These are phyloP conservation scores for Thecophora atra DNA, from an alignment of 2,888 invertebrate species.

Conservation along the genomic window DNA sequence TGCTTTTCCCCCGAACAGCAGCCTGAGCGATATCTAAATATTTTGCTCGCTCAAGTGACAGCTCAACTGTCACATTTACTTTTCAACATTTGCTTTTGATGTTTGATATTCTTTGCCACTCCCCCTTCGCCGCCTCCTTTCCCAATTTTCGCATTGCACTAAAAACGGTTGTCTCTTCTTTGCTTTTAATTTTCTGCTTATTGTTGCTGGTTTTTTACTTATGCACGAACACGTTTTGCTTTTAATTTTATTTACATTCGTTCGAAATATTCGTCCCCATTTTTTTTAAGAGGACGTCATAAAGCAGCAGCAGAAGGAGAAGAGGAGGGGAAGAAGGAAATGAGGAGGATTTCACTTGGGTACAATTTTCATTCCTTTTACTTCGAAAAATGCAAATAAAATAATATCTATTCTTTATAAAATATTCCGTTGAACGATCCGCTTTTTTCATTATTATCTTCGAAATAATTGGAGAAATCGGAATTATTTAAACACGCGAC, in stretches of 20 bases:
- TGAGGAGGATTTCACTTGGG: conserved; percentile 5
- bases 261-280: conserved; percentile 26
- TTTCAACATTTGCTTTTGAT: conserved; percentile 38
- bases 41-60: conserved; percentile 41
- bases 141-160: not conserved
- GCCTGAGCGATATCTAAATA: conserved; percentile 17
- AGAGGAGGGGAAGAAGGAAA: not conserved
- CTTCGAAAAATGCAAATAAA: not conserved
- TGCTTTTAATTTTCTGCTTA: conserved; percentile 27
- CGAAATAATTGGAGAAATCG: too few relatives aligned
- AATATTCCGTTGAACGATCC: too few relatives aligned
- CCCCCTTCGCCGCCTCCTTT: too few relatives aligned
- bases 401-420: too few relatives aligned
- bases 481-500: too few relatives aligned
- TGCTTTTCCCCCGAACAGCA: conserved; percentile 33
- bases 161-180: not conserved
- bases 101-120: conserved; percentile 37
- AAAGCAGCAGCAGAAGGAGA: not conserved
- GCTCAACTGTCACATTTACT: conserved; percentile 45
- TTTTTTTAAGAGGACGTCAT: not conserved
- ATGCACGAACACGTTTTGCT: conserved; percentile 38
- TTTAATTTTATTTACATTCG: conserved; percentile 41
- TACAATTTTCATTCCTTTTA: not conserved
- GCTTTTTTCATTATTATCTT: too few relatives aligned
- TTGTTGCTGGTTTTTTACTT: conserved; percentile 23